phyloP scores from a whole-genome alignment of 1,140 invertebrate genomes.

The Drosophila biarmipes region DNA sequence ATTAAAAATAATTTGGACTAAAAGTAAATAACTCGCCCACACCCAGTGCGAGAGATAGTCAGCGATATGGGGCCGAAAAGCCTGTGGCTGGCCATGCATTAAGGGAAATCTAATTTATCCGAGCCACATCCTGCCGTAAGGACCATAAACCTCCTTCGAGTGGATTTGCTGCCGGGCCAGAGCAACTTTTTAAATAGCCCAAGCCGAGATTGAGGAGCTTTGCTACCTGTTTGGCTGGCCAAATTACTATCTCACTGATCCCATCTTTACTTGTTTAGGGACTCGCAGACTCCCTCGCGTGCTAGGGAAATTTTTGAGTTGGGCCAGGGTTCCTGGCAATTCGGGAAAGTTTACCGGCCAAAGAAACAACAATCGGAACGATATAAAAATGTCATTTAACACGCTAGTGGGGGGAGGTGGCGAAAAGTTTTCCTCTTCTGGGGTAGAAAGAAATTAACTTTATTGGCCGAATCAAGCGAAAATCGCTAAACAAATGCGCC shows the following conservation, averaged over 20 bases:
- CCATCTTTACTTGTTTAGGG: constrained; percentile 28
- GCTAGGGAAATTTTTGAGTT: constrained; percentile 43
- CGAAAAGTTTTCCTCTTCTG: constrained; percentile 44
- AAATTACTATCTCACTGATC: constrained; percentile 40
- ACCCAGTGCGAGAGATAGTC: neutral
- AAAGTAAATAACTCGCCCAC: constrained; percentile 46
- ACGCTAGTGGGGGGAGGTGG: neutral
- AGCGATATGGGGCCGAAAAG: neutral
- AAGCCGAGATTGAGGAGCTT: neutral
- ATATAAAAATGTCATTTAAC: constrained; percentile 80
- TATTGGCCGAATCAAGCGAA: constrained; percentile 80
- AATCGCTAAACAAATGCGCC: constrained; percentile 81
- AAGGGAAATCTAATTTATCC: constrained; percentile 67
- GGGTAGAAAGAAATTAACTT: constrained; percentile 69
- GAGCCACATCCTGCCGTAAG: constrained; percentile 35
- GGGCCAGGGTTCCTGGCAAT: constrained; percentile 17
- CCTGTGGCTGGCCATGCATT: constrained; percentile 62
- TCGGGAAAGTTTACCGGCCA: constrained; percentile 32
- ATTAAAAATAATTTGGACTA: constrained; percentile 74
- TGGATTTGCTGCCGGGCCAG: neutral
- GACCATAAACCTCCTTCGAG: neutral
- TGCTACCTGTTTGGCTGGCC: constrained; percentile 25
- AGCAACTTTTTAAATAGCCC: constrained; percentile 14
- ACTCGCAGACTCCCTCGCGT: constrained; percentile 30
- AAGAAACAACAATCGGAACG: constrained; percentile 44